Evolutionary conservation across 2,888 invertebrate species (phyloP).

Genomic region (Euclidia mi): DNA sequence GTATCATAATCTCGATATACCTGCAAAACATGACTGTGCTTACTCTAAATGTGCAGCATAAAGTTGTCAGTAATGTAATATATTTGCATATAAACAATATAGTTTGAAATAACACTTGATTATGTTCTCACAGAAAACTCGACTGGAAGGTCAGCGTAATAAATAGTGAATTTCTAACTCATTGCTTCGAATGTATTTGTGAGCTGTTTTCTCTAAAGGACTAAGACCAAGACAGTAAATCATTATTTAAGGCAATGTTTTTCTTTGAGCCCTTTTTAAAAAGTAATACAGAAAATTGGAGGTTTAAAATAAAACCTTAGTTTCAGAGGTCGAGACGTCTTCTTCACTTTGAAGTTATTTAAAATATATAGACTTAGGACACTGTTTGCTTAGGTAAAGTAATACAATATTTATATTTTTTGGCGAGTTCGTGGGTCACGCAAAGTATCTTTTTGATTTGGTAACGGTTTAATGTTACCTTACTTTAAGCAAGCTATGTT

Average conservation of each 20-base stretch:
- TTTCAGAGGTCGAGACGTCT: not conserved
- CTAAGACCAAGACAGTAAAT: not conserved
- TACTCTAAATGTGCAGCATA: too few relatives aligned
- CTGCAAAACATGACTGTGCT: too few relatives aligned
- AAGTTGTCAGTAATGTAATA: too few relatives aligned
- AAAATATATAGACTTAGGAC: not conserved
- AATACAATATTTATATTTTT: too few relatives aligned
- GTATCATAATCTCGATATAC: too few relatives aligned
- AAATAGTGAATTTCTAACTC: not conserved
- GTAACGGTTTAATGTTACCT: too few relatives aligned
- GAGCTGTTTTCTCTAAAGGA: conserved; percentile 1
- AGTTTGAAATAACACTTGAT: not conserved
- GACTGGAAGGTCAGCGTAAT: not conserved
- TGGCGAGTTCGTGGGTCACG: too few relatives aligned
- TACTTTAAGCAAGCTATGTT: too few relatives aligned
- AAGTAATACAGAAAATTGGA: not conserved
- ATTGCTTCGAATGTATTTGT: not conserved
- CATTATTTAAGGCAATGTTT: not conserved
- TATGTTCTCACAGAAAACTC: not conserved
- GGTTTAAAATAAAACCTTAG: not conserved
- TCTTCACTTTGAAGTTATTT: conserved; percentile 1
- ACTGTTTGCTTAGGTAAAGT: not conserved
- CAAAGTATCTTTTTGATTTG: too few relatives aligned
- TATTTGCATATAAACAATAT: too few relatives aligned
- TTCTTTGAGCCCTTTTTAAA: not conserved